Evolutionary conservation across 2,797 vertebrate species (phyloP), one percentile per base, ranked within the genome.

Genomic region (Sardinella longiceps): DNA sequence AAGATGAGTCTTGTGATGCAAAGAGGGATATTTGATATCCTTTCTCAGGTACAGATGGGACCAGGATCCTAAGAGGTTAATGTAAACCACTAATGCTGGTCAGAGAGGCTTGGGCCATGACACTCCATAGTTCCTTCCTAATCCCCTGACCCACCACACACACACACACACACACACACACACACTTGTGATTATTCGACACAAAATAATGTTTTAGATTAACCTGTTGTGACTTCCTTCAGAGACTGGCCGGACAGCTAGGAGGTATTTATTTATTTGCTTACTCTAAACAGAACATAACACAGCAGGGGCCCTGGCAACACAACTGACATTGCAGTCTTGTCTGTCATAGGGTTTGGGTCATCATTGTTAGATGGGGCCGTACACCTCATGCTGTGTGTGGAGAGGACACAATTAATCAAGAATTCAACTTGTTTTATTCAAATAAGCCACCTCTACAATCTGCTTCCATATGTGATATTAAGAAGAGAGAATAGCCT

Each of bases 31-130:
- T 56, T 74, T 83, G 77, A 87, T 85, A 86, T 86, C 30, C 77
- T 83, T 11, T 60, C 56, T 9, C 56, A 60, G 56, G 9, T 0
- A n/a, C 56, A 60, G 23, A 60, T 60, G 56, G 88, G 88, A 88
- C 82, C 85, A 82, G 80, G 88, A 88, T 81, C 85, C 85, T 90
- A n/a, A n/a, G 63, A 91, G 88, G 86, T 92, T 89, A 92, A 93
- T 90, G 84, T 87, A 91, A 90, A 91, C 89, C 80, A 82, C 60
- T 74, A 82, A 84, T 45, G 86, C 83, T 80, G 66, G 83, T 84
- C 70, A 58, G 83, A 82, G 85, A 83, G 86, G 51, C 45, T 83
- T n/a, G 85, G 43, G 86, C 37, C 33, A 10, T 33, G n/a, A 30
- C 51, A 53, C 51, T 53, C 51, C 51, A 20, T 23, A 20, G 51